Percentiles rank a stretch among this genome's conserved stretches.
phyloP scores from a whole-genome alignment of 2,888 invertebrate genomes.

The Epirrhoe alternata region DNA sequence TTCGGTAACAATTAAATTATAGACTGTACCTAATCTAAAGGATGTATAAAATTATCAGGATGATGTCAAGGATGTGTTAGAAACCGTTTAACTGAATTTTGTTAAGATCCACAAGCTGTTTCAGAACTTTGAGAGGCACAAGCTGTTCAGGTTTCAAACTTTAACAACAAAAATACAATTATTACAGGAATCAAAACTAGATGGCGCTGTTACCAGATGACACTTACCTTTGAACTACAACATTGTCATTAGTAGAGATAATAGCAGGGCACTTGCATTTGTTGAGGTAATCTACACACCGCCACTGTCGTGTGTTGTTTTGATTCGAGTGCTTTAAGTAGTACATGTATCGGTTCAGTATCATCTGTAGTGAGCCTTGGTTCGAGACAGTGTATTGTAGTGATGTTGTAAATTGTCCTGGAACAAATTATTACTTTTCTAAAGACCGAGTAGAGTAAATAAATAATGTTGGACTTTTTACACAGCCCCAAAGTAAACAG shows the following conservation, averaged over 20 bases:
- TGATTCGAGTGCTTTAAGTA: slow-evolving; percentile 71
- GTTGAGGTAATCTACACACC: slow-evolving; percentile 75
- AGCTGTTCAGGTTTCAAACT: no score
- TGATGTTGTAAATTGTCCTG: slow-evolving; percentile 22
- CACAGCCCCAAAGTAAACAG: no score
- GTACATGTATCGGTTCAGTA: slow-evolving; percentile 75
- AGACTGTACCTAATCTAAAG: no score
- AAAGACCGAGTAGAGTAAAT: no score
- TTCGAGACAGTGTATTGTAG: slow-evolving; percentile 79
- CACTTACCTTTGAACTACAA: slow-evolving; percentile 65
- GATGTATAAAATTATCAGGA: no score
- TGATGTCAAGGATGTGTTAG: no score
- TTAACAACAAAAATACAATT: no score
- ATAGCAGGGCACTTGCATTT: slow-evolving; percentile 69
- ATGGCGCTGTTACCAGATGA: background rate
- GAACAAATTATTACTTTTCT: slow-evolving; percentile 2
- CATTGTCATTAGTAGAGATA: slow-evolving; percentile 68
- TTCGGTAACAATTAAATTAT: no score
- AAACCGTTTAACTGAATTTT: no score
- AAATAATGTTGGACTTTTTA: no score
- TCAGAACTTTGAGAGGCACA: no score
- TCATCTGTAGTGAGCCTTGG: slow-evolving; percentile 77
- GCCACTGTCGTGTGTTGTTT: slow-evolving; percentile 70
- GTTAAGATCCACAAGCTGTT: no score
- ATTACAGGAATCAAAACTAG: background rate